Percentiles rank a stretch among this genome's conserved stretches.
These are phyloP conservation scores for Botrylloides violaceus DNA, from an alignment of 23 tunicate species.

Conservation along the genomic window DNA sequence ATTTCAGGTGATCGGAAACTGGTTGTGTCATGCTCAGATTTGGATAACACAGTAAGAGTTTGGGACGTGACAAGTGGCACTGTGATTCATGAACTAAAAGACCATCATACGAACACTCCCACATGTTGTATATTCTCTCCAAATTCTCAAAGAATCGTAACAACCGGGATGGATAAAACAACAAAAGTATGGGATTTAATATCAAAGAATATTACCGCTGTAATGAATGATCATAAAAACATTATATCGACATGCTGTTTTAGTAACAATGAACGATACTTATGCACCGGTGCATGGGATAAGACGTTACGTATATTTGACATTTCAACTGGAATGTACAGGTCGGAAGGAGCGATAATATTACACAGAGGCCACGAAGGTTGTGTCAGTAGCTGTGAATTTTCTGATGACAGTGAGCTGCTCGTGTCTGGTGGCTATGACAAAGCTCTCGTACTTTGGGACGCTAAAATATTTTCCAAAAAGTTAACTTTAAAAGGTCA, in stretches of 20 bases:
- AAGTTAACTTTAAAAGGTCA: conserved; percentile 85
- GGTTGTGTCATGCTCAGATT: conserved; percentile 64
- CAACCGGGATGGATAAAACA: conserved; percentile 48
- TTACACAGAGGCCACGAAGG: conserved; percentile 72
- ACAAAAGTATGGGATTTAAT: conserved; percentile 84
- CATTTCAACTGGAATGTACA: conserved; percentile 82
- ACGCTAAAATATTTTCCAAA: conserved; percentile 37
- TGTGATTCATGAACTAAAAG: conserved; percentile 21
- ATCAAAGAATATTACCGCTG: conserved; percentile 53
- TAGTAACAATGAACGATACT: conserved; percentile 53
- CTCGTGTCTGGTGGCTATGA: conserved; percentile 80
- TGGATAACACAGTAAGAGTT: conserved; percentile 50
- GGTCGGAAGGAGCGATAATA: conserved; percentile 58
- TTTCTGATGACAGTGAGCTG: conserved; percentile 31
- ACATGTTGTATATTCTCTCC: conserved; percentile 78
- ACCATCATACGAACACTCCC: conserved; percentile 72
- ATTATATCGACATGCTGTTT: conserved; percentile 79
- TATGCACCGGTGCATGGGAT: conserved; percentile 82
- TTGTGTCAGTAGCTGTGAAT: conserved; percentile 71
- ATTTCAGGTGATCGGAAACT: conserved; percentile 50
- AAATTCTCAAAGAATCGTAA: conserved; percentile 57
- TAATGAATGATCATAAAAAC: conserved; percentile 64
- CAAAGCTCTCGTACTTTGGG: conserved; percentile 58
- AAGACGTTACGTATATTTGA: conserved; percentile 82
- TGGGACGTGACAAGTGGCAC: conserved; percentile 58